Percentiles rank a stretch among this genome's conserved stretches.
Conservation (phyloP, 2,888 invertebrate species). For the Cephus spinipes region DNA sequence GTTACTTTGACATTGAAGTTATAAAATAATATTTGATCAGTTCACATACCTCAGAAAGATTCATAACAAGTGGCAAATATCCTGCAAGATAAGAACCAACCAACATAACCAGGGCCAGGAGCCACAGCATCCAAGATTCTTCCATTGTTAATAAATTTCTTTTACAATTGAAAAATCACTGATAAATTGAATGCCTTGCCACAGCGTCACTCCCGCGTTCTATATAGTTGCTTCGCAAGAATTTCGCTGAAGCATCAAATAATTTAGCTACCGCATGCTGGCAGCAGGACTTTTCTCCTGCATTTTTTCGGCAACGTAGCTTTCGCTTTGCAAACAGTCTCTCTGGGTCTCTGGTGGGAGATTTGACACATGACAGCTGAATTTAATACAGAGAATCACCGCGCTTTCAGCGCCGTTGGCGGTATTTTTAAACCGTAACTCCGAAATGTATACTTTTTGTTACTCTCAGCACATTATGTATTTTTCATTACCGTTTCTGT, state of each 20-base stretch:
- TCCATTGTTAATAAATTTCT: conserved; percentile 72
- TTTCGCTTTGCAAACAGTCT: conserved; percentile 27
- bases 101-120: conserved; percentile 92
- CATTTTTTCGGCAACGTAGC: conserved; percentile 44
- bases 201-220: background rate
- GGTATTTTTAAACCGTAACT: background rate
- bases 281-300: conserved; percentile 12
- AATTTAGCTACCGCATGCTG: conserved; percentile 21
- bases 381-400: conserved; percentile 9
- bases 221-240: background rate
- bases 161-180: background rate
- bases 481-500: background rate
- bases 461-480: background rate
- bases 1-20: background rate
- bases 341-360: background rate
- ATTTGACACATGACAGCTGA: conserved; percentile 31
- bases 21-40: background rate
- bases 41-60: conserved; percentile 88
- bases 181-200: conserved; percentile 3
- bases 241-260: conserved; percentile 17
- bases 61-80: conserved; percentile 92
- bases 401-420: background rate
- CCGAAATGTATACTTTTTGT: background rate
- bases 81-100: conserved; percentile 96
- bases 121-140: conserved; percentile 83